Base-by-base conservation (phyloP, 2,888 invertebrate species). In the Pheosia gnoma region DNA sequence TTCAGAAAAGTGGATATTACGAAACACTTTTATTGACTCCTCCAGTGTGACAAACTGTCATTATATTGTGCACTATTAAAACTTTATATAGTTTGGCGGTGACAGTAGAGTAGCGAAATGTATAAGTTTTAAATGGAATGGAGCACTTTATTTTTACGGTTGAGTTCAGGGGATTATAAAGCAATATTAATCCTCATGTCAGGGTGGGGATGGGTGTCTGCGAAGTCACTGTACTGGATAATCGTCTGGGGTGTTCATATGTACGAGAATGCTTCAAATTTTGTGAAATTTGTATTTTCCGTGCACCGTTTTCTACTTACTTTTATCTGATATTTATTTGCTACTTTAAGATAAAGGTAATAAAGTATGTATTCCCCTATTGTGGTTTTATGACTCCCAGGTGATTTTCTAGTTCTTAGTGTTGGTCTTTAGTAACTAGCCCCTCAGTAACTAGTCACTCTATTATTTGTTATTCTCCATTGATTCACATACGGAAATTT, bases 11-110 rank as follows among this genome's bases (percentile, higher is more conserved):
- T 57, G 45, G 57, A 45, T 57, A 36, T 36, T 57, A 36, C 36
- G 45, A 45, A 45, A 45, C 25, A 39, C 25, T 57, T 57, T 57
- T 57, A 45, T 45, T 43, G 57, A 45, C 43, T 45, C 41, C 41
- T 56, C 25, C 13, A 13, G 9, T 57, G 57, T 45, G 45, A 57
- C 57, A 43, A 57, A 43, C 57, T 45, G 45, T 45, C 45, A 45
- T 45, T 57, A 57, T 57, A 41, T 57, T 43, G 57, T 43, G 45
- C 57, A 45, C 57, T 57, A 57, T 57, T 57, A 36, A 45, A 57
- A 57, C 45, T 57, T 57, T 45, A 25, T 45, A 45, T 25, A 57
- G 43, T 45, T 41, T 41, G 45, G 57, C 39, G 57, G 45, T 36
- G 36, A 6, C 57, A 9, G 9, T 45, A n/a, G n/a, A n/a, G 55